Evolutionary conservation across 2,797 vertebrate species (phyloP), one percentile per base, ranked within the genome.

Genomic region (Meda fulgida): DNA sequence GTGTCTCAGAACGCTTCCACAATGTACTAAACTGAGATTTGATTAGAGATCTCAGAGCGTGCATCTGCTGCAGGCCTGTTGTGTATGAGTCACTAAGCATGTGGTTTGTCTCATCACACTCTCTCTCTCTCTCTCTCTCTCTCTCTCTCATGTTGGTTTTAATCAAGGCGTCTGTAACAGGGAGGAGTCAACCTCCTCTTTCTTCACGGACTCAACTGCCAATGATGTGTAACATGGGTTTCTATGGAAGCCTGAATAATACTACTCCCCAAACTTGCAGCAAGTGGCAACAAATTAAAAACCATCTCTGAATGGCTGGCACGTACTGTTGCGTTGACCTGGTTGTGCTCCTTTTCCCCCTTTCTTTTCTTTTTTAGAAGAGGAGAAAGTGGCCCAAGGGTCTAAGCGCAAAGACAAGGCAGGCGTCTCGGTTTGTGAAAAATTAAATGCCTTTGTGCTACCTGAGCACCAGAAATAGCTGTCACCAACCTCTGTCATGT

Each of bases 401-500:
- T 72, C 60, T 55, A 67, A 55, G 79, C 18, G 29, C 75, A 73
- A 23, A 75, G 9, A 66, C 48, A 67, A 23, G 69, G 48, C 26
- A 40, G 34, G 58, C 19, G 34, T 66, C 78, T 43, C 23, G 2
- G 46, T 76, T 71, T 80, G 84, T 89, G 81, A 83, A 92, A 86
- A 63, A 69, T 81, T 82, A 83, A 82, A 87, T 86, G 81, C 67
- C 83, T 76, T 84, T 48, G 67, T 26, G 76, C 78, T 63, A 78
- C 72, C 83, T 85, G 58, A 65, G 84, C 89, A 90, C 91, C 91
- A 92, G 86, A 92, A 87, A 87, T 78, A 87, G 84, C 66, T 43
- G 36, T 86, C 89, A 40, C 40, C 77, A 65, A 73, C 70, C 26
- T 72, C 46, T 29, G 72, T 58, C 81, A 80, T 70, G 80, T 83